These are phyloP conservation scores for Odontamblyopus rebecca DNA, from an alignment of 2,797 vertebrate genomes.

Conservation along the genomic window DNA sequence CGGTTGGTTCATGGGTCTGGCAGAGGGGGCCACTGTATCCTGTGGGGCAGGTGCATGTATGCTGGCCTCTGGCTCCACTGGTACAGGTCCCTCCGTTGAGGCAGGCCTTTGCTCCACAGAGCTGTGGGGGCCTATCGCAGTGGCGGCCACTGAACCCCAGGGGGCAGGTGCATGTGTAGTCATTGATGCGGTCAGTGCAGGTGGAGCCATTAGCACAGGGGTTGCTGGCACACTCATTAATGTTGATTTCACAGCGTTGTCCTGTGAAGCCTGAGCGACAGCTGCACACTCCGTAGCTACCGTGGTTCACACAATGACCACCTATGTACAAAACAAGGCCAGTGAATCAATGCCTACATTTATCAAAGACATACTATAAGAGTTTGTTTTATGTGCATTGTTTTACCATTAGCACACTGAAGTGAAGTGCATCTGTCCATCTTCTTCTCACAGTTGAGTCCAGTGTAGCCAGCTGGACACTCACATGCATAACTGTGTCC, in stretches of 20 bases:
- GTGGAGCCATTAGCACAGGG: slow-evolving; percentile 90
- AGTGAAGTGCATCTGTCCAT: slow-evolving; percentile 93
- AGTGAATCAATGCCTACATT: neutral
- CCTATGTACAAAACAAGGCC: slow-evolving; percentile 66
- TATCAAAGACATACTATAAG: neutral
- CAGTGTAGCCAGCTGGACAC: slow-evolving; percentile 91
- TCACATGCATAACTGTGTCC: slow-evolving; percentile 87
- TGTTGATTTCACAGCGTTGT: slow-evolving; percentile 85
- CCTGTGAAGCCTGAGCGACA: slow-evolving; percentile 91
- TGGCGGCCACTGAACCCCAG: slow-evolving; percentile 86
- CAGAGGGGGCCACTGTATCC: slow-evolving; percentile 86
- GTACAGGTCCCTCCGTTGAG: slow-evolving; percentile 89
- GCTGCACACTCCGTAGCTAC: slow-evolving; percentile 81
- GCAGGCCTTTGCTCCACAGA: slow-evolving; percentile 83
- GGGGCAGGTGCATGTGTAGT: slow-evolving; percentile 86
- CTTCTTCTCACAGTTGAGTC: slow-evolving; percentile 97
- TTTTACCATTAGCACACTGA: slow-evolving; percentile 90
- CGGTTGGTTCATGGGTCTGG: slow-evolving; percentile 61
- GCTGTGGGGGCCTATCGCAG: slow-evolving; percentile 81
- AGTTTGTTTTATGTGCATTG: neutral
- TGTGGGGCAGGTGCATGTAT: slow-evolving; percentile 83
- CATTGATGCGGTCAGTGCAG: slow-evolving; percentile 86
- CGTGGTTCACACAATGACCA: slow-evolving; percentile 85
- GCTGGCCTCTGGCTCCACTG: slow-evolving; percentile 37
- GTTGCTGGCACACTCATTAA: slow-evolving; percentile 76